Evolutionary conservation across 2,797 vertebrate species (phyloP), one percentile per base, ranked within the genome.

Genomic region (Megaceryle alcyon): DNA sequence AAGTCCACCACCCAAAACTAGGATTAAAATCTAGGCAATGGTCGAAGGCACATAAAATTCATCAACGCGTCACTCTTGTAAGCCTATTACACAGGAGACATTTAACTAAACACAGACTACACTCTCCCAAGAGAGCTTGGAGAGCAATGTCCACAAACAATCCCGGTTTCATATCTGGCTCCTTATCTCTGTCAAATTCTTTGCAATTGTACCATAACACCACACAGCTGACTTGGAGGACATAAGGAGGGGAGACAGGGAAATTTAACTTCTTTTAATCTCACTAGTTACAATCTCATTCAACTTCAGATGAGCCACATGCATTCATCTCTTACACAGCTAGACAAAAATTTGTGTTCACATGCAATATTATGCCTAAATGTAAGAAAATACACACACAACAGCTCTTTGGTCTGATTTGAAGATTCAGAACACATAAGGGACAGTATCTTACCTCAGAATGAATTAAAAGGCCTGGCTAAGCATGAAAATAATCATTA

Each of bases 401-500:
- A 69, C 6, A 71, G 61, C 14, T n/a, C n/a, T 86, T 66, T 31
- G 16, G 31, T 80, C 44, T 41, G 39, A 64, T 43, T 14, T n/a
- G 46, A 91, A 63, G 68, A 89, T 41, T 87, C 15, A 23, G 56
- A 87, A 82, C 39, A 63, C 28, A 10, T 6, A 77, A 77, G 48
- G 16, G 92, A 87, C 33, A 41, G 25, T 37, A 41, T 44, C 64
- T 70, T 82, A 70, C 33, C 69, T 94, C 56, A 9, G 14, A 92
- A 86, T 72, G 26, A 88, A 85, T 60, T 85, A 85, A 76, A 89
- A 39, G 39, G 29, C 26, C 75, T 76, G 44, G 71, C 75, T 87
- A 94, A 85, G 64, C 61, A 80, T 48, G 53, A 73, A 92, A 94
- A 80, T 69, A 90, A 75, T 49, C 28, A 57, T 86, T 78, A 68